phyloP scores from a whole-genome alignment of 2,888 invertebrate genomes.

The Yponomeuta cagnagella region DNA sequence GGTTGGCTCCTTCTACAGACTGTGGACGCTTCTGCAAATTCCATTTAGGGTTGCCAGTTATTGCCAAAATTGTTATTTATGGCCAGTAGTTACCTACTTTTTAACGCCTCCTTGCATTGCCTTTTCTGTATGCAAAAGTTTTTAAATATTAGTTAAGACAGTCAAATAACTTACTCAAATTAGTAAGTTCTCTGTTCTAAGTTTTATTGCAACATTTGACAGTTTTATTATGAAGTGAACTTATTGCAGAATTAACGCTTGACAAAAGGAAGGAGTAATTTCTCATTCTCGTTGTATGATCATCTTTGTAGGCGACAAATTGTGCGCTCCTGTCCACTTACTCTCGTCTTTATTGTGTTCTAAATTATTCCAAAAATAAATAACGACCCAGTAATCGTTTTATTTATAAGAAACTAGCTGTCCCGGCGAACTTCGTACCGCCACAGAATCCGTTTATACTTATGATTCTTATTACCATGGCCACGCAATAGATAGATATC shows the following conservation, averaged over 20 bases:
- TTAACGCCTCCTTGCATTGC: neutral
- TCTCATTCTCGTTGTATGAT: neutral
- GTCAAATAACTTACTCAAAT: neutral
- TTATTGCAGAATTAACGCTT: neutral
- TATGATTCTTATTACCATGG: too few species aligned
- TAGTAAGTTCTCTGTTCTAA: neutral
- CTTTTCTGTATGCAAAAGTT: neutral
- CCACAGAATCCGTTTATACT: too few species aligned
- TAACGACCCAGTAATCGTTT: too few species aligned
- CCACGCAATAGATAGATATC: too few species aligned
- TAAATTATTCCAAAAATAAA: too few species aligned
- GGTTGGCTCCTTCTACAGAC: neutral
- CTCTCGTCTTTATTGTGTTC: too few species aligned
- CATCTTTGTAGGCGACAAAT: neutral
- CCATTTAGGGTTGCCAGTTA: neutral
- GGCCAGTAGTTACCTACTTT: neutral
- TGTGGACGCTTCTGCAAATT: neutral
- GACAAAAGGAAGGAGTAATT: neutral
- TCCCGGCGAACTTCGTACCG: too few species aligned
- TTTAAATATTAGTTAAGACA: neutral
- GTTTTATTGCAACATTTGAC: neutral
- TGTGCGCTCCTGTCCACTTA: neutral
- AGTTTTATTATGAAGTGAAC: neutral
- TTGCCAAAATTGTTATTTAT: constrained; percentile 1
- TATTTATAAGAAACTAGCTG: too few species aligned